These are phyloP conservation scores for Patella caerulea DNA, from an alignment of 2,888 invertebrate species.

Conservation along the genomic window DNA sequence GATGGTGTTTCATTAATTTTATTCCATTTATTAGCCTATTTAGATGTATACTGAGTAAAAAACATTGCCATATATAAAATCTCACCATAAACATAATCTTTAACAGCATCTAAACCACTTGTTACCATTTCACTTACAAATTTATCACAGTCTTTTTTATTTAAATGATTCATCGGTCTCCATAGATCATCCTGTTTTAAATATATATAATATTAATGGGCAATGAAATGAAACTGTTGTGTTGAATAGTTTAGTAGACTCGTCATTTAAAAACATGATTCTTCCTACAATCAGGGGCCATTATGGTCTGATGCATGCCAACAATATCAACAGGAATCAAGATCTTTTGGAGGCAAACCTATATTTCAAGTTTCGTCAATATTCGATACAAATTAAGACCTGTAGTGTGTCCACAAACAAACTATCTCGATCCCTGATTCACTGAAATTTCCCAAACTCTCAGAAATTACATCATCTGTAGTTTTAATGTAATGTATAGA, in stretches of 20 bases:
- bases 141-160: conserved; percentile 80
- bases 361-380: too few species aligned
- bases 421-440: not conserved
- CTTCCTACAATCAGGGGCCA: too few species aligned
- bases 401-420: too few species aligned
- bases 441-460: not conserved
- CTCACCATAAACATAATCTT: conserved; percentile 73
- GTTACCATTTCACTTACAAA: conserved; percentile 81
- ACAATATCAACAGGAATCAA: too few species aligned
- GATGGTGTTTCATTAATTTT: not conserved
- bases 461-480: conserved; percentile 24
- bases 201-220: not conserved
- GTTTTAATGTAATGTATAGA: conserved; percentile 28
- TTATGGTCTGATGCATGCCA: too few species aligned
- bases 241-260: not conserved
- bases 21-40: not conserved
- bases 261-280: too few species aligned
- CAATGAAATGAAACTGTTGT: not conserved
- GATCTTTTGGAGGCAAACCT: too few species aligned
- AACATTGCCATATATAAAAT: not conserved
- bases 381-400: too few species aligned
- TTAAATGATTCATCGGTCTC: conserved; percentile 84
- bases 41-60: conserved; percentile 22
- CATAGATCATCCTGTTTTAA: conserved; percentile 83
- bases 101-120: conserved; percentile 79